Evolutionary conservation across 2,113 vertebrate species (phyloP), one percentile per base, ranked within the genome.

Genomic region (Lasiurus borealis): DNA sequence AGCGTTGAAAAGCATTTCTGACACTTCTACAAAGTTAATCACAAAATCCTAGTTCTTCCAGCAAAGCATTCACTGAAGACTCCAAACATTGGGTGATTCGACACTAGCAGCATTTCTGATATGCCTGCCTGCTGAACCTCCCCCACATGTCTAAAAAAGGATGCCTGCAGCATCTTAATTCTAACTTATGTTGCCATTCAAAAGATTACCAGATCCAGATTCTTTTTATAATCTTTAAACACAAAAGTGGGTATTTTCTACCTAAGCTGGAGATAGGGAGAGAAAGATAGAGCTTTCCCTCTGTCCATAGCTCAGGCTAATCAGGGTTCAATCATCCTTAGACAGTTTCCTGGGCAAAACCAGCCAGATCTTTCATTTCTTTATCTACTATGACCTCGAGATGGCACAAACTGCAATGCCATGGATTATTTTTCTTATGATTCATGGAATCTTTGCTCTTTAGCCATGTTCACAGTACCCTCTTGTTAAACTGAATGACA

Each of bases 1-100:
- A 23, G 48, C 71, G 89, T 59, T 91, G 90, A 85, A 95, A 95
- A 91, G 78, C 52, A 86, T 78, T 94, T 85, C 83, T 93, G 62
- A 88, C 75, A 85, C 83, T 78, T 77, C 77, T 92, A 88, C 78
- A 80, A 91, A 92, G 29, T 80, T 97, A 84, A 97, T 97, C 64
- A 76, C 44, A 89, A 96, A 97, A 94, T 94, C 78, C 69, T 86
- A 57, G 57, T 88, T 95, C n/a, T 25, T 90, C 50, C 68, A 82
- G 73, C 76, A 90, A 71, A 89, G 62, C 40, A 62, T 91, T 89
- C 89, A 46, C 54, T 81, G 71, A 87, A 89, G 48, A 46, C 64
- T 66, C 95, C 84, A 87, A 84, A 85, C 57, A 40, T 73, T 68
- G 77, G 52, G 40, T 12, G 0, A 77, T 50, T 27, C 72, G 72